Conservation (phyloP, 2,113 vertebrate genomes). For the Anarrhichthys ocellatus region DNA sequence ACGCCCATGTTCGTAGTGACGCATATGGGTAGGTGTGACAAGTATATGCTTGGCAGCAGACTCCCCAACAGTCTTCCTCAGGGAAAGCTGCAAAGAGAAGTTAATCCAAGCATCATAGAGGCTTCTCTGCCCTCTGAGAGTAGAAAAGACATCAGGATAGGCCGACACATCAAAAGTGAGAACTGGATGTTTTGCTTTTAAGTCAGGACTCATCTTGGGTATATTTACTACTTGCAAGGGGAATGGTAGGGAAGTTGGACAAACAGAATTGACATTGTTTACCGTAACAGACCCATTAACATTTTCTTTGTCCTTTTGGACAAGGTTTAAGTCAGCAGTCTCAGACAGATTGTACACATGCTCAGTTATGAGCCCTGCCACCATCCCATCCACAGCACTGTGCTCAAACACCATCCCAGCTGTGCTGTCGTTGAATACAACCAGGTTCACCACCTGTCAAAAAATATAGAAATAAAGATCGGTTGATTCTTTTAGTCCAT, state of each 20-base stretch:
- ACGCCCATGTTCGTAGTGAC: conserved; percentile 86
- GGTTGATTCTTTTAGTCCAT: background rate
- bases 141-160: conserved; percentile 83
- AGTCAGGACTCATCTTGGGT: conserved; percentile 26
- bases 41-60: conserved; percentile 74
- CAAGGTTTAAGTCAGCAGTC: conserved; percentile 62
- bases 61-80: conserved; percentile 80
- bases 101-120: conserved; percentile 85
- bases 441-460: conserved; percentile 82
- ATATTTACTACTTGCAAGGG: conserved; percentile 52
- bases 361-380: conserved; percentile 80
- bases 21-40: conserved; percentile 86
- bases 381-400: conserved; percentile 85
- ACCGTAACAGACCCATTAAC: conserved; percentile 36
- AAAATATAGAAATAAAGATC: conserved; percentile 11
- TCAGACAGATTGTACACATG: conserved; percentile 80
- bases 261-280: conserved; percentile 36
- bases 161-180: conserved; percentile 82
- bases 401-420: conserved; percentile 85
- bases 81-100: conserved; percentile 84
- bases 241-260: conserved; percentile 66
- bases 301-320: conserved; percentile 33
- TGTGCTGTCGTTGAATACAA: conserved; percentile 82
- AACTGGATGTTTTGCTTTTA: conserved; percentile 69
- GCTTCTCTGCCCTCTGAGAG: conserved; percentile 80